phyloP scores from a whole-genome alignment of 2,113 vertebrate genomes.

The Aegotheles bennettii region DNA sequence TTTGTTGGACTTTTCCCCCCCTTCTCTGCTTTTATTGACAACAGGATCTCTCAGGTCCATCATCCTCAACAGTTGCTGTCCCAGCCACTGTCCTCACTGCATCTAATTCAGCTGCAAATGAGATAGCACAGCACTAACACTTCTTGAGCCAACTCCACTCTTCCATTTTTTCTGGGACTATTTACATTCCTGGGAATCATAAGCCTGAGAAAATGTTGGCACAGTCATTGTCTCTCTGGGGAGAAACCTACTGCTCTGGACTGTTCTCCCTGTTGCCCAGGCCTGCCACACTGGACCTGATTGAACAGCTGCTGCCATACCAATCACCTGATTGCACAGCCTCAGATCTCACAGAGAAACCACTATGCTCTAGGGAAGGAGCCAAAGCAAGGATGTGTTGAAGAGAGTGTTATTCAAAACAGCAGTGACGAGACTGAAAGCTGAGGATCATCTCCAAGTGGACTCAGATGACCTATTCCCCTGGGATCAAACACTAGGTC shows the following conservation, averaged over 20 bases:
- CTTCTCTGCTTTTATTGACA: not conserved
- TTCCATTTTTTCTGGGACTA: not conserved
- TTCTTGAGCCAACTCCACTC: not conserved
- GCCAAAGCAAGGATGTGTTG: not conserved
- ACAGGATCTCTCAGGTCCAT: not conserved
- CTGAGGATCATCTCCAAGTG: not conserved
- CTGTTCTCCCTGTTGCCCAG: not conserved
- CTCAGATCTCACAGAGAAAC: not conserved
- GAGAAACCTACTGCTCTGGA: not conserved
- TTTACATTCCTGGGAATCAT: not conserved
- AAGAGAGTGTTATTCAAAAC: not conserved
- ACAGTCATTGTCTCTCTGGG: rapidly evolving
- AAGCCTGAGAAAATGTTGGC: not conserved
- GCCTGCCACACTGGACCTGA: not conserved
- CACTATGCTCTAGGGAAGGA: not conserved
- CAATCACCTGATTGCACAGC: not conserved
- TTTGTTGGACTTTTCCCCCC: not conserved
- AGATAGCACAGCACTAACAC: not conserved
- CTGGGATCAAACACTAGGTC: not conserved
- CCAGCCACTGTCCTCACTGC: not conserved
- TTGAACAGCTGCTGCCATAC: not conserved
- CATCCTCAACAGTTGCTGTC: not conserved
- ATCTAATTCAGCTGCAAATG: not conserved
- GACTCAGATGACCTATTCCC: not conserved
- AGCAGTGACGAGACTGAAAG: not conserved